Evolutionary conservation across 1,140 invertebrate species (phyloP).

Genomic region (Pseudomyrmex gracilis): DNA sequence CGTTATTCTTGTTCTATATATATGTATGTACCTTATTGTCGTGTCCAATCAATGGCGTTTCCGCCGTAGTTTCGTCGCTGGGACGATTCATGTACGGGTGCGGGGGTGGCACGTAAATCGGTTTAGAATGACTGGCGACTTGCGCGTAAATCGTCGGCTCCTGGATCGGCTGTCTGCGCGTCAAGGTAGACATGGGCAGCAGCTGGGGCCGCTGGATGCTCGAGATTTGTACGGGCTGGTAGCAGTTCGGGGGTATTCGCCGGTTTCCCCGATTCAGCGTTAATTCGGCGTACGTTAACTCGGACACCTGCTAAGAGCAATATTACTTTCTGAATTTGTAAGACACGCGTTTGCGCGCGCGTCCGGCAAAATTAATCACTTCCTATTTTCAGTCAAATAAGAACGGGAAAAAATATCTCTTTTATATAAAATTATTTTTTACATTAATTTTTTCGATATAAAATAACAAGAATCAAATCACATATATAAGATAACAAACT

Average conservation of each 20-base stretch:
- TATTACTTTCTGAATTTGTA: constrained; percentile 40
- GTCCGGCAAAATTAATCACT: too few relatives aligned
- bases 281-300: constrained; percentile 88
- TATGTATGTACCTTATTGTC: constrained; percentile 81
- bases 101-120: constrained; percentile 83
- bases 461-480: neutral
- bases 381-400: too few relatives aligned
- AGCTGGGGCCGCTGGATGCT: constrained; percentile 82
- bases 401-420: too few relatives aligned
- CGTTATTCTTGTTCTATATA: constrained; percentile 34
- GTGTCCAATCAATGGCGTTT: constrained; percentile 84
- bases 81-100: constrained; percentile 83
- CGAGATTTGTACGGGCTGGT: constrained; percentile 84
- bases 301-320: constrained; percentile 80
- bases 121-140: constrained; percentile 85
- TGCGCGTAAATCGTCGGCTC: constrained; percentile 88
- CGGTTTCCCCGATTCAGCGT: constrained; percentile 81
- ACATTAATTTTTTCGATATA: too few relatives aligned
- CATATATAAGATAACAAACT: neutral
- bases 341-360: too few relatives aligned
- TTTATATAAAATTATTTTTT: too few relatives aligned
- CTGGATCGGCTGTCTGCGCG: constrained; percentile 84
- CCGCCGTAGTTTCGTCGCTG: constrained; percentile 81
- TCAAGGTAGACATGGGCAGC: constrained; percentile 85
- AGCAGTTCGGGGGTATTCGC: constrained; percentile 81